A percentile compares a stretch with the other conserved stretches of the same genome.
Conservation (phyloP, 1,140 invertebrate genomes). For the Sipha flava region DNA sequence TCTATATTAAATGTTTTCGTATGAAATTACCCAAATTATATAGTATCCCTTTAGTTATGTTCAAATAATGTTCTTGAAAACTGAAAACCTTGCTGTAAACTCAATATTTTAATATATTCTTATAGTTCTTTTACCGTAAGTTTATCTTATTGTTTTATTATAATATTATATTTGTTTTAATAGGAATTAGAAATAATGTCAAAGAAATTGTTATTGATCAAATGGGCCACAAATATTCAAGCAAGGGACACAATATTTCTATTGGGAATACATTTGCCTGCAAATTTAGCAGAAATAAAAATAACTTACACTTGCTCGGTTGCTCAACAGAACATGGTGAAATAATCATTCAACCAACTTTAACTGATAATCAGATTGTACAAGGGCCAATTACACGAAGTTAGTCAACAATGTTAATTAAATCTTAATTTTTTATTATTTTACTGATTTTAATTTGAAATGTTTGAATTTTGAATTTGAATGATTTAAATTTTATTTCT, state of each 20-base stretch:
- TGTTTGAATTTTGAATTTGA: no score
- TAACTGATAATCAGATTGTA: background rate
- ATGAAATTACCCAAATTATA: no score
- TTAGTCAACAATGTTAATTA: background rate
- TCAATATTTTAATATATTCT: no score
- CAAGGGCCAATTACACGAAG: background rate
- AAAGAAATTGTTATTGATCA: background rate
- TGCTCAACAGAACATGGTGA: background rate
- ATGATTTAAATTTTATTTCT: no score
- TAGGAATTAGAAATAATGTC: background rate
- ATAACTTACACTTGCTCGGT: background rate
- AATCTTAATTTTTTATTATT: no score
- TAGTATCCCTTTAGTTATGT: no score
- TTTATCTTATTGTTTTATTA: background rate
- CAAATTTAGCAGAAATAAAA: conserved; percentile 12
- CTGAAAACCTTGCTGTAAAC: no score
- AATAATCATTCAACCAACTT: background rate
- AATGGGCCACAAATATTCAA: background rate
- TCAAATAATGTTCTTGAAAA: no score
- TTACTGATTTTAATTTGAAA: no score
- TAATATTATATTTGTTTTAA: background rate
- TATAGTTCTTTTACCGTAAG: no score
- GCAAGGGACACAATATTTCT: background rate
- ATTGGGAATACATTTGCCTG: conserved; percentile 15
- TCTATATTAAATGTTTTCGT: no score